Base-by-base conservation (phyloP, 1,140 invertebrate species). In the Drosophila sp. region DNA sequence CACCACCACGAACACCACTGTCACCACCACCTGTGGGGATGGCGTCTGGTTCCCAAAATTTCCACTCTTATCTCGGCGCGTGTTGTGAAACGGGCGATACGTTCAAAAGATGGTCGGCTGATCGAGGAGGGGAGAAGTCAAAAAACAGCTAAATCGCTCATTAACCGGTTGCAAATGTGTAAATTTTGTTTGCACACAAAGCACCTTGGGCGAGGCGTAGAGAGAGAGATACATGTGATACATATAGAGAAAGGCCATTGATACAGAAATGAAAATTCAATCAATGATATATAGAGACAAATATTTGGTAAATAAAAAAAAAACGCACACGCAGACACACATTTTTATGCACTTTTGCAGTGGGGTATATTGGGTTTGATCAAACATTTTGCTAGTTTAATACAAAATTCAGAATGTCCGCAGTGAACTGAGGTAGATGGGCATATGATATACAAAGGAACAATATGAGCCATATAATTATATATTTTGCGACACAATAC, bases 111-210 rank as follows among this genome's bases (percentile, higher is more conserved):
- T 50, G 44, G 4, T 50, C 23, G 44, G 7, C 7, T 5, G n/a
- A 0, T 23, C 35, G 11, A 17, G 2, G 30, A 10, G 35, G 35
- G 17, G 56, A 40, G 30, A 55, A 58, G 82, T 85, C 75, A 86
- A 86, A 82, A 77, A 85, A 81, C 81, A 81, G 70, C 80, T 81
- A 78, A 85, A 82, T 68, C 71, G 79, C 80, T 61, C 82, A 76
- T 86, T 79, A 85, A 86, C 83, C 82, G 79, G 79, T 81, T 72
- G 72, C 35, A 62, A 57, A 66, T 81, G 44, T 47, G 60, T 65
- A 70, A 70, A 65, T 70, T 35, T 62, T 35, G 44, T 50, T 50
- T 50, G 25, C 40, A 57, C 58, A 73, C 56, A 68, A 68, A 47
- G 17, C 41, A 55, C 11, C 25, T 50, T 50, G 44, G 27, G 23